phyloP scores from a whole-genome alignment of 2,797 vertebrate species.

The Rhinoraja longicauda region DNA sequence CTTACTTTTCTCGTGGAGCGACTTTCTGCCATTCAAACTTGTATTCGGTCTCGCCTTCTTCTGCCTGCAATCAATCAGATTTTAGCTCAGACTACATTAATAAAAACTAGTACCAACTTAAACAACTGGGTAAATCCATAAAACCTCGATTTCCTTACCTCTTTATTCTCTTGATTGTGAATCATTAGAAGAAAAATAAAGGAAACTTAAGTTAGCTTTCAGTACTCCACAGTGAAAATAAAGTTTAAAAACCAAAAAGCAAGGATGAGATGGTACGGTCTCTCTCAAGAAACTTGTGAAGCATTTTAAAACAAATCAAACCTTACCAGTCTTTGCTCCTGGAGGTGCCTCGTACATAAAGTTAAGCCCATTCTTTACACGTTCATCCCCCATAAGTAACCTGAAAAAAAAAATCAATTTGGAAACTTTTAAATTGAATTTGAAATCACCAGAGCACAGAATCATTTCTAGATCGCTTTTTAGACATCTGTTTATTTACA shows the following conservation, averaged over 20 bases:
- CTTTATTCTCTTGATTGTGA: slow-evolving; percentile 64
- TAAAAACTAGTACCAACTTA: neutral
- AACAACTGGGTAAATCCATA: neutral
- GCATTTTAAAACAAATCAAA: neutral
- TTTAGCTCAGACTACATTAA: neutral
- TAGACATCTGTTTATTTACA: neutral
- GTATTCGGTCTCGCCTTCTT: slow-evolving; percentile 88
- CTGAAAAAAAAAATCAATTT: slow-evolving; percentile 53
- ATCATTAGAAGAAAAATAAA: slow-evolving; percentile 45
- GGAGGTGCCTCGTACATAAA: slow-evolving; percentile 99
- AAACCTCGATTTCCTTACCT: slow-evolving; percentile 55
- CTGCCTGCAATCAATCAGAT: slow-evolving; percentile 58
- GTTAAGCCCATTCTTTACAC: slow-evolving; percentile 96
- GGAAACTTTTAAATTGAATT: neutral
- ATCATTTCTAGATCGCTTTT: neutral
- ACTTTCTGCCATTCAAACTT: slow-evolving; percentile 99
- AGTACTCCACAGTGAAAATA: neutral
- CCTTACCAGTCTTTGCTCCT: slow-evolving; percentile 89
- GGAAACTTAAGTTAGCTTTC: slow-evolving; percentile 17
- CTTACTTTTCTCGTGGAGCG: slow-evolving; percentile 94
- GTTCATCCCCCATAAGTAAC: slow-evolving; percentile 93
- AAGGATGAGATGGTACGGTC: neutral
- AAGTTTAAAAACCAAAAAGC: neutral
- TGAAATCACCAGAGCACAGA: neutral
- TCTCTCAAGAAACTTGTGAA: slow-evolving; percentile 1